Percentiles rank a stretch among this genome's conserved stretches.
These are phyloP conservation scores for Setophaga coronata DNA, from an alignment of 2,113 vertebrate genomes.

Conservation along the genomic window DNA sequence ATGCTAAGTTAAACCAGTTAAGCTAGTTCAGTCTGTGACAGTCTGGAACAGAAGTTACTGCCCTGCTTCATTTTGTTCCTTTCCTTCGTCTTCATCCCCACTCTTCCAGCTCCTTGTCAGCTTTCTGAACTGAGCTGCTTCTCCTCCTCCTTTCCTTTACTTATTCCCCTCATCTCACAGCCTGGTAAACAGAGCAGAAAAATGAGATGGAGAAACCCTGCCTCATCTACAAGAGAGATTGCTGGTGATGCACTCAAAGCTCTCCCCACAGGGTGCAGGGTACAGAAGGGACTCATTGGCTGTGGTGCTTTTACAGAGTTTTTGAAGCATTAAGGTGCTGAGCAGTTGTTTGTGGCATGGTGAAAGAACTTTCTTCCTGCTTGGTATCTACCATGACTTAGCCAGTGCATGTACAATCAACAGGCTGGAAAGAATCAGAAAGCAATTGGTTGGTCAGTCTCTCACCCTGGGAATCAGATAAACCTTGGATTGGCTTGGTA, in stretches of 20 bases:
- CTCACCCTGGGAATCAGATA: background rate
- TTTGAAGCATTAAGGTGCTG: background rate
- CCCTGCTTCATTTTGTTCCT: background rate
- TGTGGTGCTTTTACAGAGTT: background rate
- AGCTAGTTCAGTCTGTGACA: background rate
- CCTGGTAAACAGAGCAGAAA: background rate
- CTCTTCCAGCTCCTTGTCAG: background rate
- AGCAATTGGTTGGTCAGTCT: background rate
- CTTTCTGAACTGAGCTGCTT: background rate
- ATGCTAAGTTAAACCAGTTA: background rate
- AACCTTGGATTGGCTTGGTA: background rate
- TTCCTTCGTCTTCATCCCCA: background rate
- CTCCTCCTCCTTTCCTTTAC: background rate
- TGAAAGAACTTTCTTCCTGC: background rate
- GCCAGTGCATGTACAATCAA: background rate
- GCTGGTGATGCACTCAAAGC: background rate
- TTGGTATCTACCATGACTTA: background rate
- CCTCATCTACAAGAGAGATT: background rate
- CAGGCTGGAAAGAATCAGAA: background rate
- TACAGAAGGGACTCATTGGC: background rate
- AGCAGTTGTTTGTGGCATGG: background rate
- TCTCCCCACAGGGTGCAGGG: background rate
- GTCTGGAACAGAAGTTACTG: background rate
- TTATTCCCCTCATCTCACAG: background rate
- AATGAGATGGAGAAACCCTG: background rate